phyloP scores from a whole-genome alignment of 2,888 invertebrate species.

The Lamproptera curius region DNA sequence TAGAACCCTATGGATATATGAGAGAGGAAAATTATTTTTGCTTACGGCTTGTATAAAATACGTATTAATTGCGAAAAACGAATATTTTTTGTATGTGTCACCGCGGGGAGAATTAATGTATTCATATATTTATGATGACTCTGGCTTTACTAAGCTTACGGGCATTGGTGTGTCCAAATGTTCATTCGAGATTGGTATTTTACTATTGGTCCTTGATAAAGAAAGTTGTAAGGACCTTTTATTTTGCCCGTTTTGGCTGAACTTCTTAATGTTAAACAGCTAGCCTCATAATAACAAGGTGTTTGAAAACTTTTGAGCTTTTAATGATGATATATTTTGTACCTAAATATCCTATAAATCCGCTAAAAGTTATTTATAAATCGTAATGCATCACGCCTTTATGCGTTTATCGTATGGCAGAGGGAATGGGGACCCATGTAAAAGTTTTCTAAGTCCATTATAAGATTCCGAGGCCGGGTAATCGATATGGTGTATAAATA shows the following conservation, averaged over 20 bases:
- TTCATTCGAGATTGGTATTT: constrained; percentile 22
- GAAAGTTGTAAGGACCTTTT: constrained; percentile 28
- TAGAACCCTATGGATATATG: constrained; percentile 48
- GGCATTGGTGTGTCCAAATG: constrained; percentile 37
- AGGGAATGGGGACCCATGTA: constrained; percentile 56
- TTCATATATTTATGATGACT: constrained; percentile 41
- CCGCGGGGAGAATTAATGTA: constrained; percentile 50
- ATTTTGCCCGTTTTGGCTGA: constrained; percentile 34
- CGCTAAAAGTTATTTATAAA: constrained; percentile 31
- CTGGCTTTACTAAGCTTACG: constrained; percentile 53
- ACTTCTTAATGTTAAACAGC: constrained; percentile 32
- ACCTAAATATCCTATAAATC: constrained; percentile 37
- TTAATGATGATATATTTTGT: constrained; percentile 57
- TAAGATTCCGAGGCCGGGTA: constrained; percentile 32
- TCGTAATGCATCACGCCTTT: constrained; percentile 22
- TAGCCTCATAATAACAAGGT: constrained; percentile 63
- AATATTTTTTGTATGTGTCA: constrained; percentile 66
- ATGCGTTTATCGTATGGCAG: constrained; percentile 22
- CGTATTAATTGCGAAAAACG: constrained; percentile 65
- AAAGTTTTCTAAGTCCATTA: constrained; percentile 32
- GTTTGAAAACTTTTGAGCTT: constrained; percentile 72
- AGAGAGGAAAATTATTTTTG: constrained; percentile 75
- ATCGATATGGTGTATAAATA: constrained; percentile 29
- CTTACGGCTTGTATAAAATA: constrained; percentile 71
- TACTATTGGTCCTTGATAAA: constrained; percentile 26